These are phyloP conservation scores for Thermophis baileyi DNA, from an alignment of 2,113 vertebrate genomes.

Conservation along the genomic window DNA sequence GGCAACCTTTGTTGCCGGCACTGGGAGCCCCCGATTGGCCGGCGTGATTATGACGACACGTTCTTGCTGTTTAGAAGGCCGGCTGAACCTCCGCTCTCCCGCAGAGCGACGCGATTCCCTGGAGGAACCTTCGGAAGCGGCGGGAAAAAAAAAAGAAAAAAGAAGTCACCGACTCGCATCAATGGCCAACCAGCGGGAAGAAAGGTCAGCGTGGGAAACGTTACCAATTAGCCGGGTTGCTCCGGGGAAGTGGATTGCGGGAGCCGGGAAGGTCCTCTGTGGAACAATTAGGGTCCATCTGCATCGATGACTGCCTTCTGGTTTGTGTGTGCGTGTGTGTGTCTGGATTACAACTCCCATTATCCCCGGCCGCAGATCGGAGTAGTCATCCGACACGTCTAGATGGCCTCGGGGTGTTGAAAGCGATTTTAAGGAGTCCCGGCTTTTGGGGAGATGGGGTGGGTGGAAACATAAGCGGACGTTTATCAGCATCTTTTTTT, in stretches of 20 bases:
- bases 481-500: background rate
- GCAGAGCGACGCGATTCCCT: background rate
- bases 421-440: background rate
- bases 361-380: background rate
- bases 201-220: background rate
- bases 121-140: background rate
- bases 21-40: background rate
- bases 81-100: background rate
- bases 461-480: background rate
- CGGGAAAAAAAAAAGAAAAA: too few relatives aligned
- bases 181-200: background rate
- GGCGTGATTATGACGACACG: background rate
- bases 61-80: background rate
- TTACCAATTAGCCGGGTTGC: background rate
- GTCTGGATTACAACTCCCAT: background rate
- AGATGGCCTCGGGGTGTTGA: background rate
- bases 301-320: background rate
- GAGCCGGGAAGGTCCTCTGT: background rate
- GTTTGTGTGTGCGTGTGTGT: background rate
- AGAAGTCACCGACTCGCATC: background rate
- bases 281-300: background rate
- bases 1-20: constrained; percentile 30
- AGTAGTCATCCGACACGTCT: background rate
- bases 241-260: too few relatives aligned
- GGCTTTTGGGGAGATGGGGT: background rate